phyloP scores from a whole-genome alignment of 2,113 vertebrate genomes.

The Myotis lucifugus region DNA sequence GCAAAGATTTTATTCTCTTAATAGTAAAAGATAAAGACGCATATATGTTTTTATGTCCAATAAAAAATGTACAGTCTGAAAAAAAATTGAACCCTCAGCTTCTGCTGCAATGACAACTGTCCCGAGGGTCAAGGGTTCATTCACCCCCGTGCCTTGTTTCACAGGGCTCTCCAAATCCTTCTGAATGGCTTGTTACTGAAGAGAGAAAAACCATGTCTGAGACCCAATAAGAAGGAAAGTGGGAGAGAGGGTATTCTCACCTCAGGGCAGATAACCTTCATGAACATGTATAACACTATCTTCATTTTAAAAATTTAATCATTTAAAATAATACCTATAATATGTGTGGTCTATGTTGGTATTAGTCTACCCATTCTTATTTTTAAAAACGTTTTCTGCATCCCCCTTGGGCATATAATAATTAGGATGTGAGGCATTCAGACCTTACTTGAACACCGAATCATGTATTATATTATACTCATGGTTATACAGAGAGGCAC shows the following conservation, averaged over 20 bases:
- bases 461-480: not conserved
- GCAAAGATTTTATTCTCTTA: slow-evolving; percentile 55
- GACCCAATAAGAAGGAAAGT: not conserved
- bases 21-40: slow-evolving; percentile 69
- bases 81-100: slow-evolving; percentile 69
- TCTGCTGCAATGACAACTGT: slow-evolving; percentile 82
- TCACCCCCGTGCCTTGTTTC: slow-evolving; percentile 67
- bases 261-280: not conserved
- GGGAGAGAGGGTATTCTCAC: not conserved
- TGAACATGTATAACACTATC: not conserved
- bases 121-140: slow-evolving; percentile 70
- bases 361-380: not conserved
- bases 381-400: slow-evolving; percentile 38
- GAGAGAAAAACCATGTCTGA: not conserved
- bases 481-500: not conserved
- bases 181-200: slow-evolving; percentile 35
- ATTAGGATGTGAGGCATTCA: slow-evolving; percentile 5
- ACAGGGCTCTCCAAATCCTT: slow-evolving; percentile 60
- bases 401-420: not conserved
- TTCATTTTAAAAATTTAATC: not conserved
- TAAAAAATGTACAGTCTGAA: slow-evolving; percentile 77
- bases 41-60: slow-evolving; percentile 75
- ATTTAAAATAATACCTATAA: slow-evolving; percentile 27
- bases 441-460: slow-evolving; percentile 6
- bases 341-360: not conserved